A percentile compares a stretch with the other conserved stretches of the same genome.
Conservation (phyloP, 2,888 invertebrate species). For the Phania funesta region DNA sequence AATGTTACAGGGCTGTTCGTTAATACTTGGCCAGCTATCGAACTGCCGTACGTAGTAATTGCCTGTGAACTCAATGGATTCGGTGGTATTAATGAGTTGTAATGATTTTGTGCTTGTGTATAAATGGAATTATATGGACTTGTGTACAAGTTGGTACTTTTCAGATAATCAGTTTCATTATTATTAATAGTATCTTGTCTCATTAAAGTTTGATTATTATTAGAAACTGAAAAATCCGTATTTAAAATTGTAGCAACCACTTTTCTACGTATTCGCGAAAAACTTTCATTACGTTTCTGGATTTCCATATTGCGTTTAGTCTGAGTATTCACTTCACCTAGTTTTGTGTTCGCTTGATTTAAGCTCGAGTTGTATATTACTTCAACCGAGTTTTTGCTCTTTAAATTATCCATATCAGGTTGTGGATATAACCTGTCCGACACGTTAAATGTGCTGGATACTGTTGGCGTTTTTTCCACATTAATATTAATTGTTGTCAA, state of each 20-base stretch:
- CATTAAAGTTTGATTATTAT: background rate
- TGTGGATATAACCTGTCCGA: slow-evolving; percentile 4
- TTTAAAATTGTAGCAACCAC: background rate
- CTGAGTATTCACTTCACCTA: too few relatives aligned
- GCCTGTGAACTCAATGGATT: background rate
- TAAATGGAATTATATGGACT: background rate
- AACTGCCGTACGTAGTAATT: background rate
- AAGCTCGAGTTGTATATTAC: background rate
- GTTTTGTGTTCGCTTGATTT: background rate
- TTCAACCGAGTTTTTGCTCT: background rate
- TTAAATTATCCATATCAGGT: background rate
- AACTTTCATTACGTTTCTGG: background rate
- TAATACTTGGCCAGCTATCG: background rate
- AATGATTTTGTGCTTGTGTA: background rate
- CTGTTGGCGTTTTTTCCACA: slow-evolving; percentile 5
- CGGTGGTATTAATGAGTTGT: background rate
- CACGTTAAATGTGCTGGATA: slow-evolving; percentile 21
- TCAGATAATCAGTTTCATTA: background rate
- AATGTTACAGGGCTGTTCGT: background rate
- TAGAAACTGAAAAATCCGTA: background rate
- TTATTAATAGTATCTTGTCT: background rate
- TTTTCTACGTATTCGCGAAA: background rate
- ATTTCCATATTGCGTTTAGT: background rate
- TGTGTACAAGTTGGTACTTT: background rate
- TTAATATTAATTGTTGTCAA: slow-evolving; percentile 32